A percentile compares a stretch with the other conserved stretches of the same genome.
Conservation (phyloP, 2,888 invertebrate genomes). For the Taphrorychus bicolor region DNA sequence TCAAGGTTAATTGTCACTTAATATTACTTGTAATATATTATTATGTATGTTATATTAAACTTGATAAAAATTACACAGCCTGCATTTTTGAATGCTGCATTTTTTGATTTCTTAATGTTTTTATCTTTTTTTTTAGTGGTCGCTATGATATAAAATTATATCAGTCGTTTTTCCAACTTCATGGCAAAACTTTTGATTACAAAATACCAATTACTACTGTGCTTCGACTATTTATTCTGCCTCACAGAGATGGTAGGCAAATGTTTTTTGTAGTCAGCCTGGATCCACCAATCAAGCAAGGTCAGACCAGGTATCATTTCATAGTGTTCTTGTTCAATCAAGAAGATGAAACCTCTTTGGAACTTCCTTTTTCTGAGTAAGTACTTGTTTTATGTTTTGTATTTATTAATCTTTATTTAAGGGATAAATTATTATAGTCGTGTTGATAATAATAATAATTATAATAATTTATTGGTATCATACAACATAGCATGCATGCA, state of each 20-base stretch:
- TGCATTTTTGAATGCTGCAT: too few species aligned
- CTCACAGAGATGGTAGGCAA: constrained; percentile 97
- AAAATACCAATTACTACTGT: constrained; percentile 99
- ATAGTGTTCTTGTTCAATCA: constrained; percentile 92
- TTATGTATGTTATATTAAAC: too few species aligned
- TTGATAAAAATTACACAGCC: too few species aligned
- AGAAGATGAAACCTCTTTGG: constrained; percentile 92
- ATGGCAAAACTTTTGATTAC: constrained; percentile 99
- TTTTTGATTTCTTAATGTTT: background rate
- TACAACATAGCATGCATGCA: too few species aligned
- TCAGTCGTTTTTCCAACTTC: constrained; percentile 88
- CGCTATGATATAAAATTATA: constrained; percentile 96
- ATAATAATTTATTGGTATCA: too few species aligned
- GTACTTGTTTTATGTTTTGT: constrained; percentile 52
- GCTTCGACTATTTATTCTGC: constrained; percentile 89
- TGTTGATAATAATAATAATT: too few species aligned
- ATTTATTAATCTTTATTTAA: background rate
- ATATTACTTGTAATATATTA: too few species aligned
- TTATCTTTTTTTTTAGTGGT: constrained; percentile 75
- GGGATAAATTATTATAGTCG: background rate
- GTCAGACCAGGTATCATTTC: constrained; percentile 98
- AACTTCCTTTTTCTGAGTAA: constrained; percentile 90
- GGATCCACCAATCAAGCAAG: constrained; percentile 99
- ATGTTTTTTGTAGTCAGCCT: constrained; percentile 98
- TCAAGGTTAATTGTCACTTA: too few species aligned